Evolutionary conservation across 2,888 invertebrate species (phyloP).

Genomic region (Orthonychiurus folsomi): DNA sequence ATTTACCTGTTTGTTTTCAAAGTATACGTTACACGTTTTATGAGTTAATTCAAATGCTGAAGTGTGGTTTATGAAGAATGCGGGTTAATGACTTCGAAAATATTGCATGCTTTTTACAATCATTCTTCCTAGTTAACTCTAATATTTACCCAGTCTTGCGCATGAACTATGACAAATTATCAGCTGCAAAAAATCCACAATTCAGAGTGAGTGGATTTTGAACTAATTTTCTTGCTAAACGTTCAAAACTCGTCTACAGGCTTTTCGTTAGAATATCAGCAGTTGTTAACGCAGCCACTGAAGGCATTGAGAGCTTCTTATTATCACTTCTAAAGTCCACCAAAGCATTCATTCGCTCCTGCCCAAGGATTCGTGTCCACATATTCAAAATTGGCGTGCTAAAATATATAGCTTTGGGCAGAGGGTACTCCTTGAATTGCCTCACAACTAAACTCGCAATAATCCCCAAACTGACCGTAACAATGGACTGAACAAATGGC

Average conservation of each 20-base stretch:
- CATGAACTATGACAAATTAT: too few relatives aligned
- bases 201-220: too few relatives aligned
- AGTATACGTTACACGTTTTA: too few relatives aligned
- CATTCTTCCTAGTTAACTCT: too few relatives aligned
- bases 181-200: background rate
- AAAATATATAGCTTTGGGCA: background rate
- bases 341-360: background rate
- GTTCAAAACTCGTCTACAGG: background rate
- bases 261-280: background rate
- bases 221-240: background rate
- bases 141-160: too few relatives aligned
- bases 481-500: slow-evolving; percentile 41
- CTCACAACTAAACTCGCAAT: slow-evolving; percentile 16
- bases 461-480: slow-evolving; percentile 41
- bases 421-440: background rate
- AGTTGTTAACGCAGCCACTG: background rate
- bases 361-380: slow-evolving; percentile 5
- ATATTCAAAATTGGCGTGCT: slow-evolving; percentile 13
- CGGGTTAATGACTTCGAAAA: too few relatives aligned
- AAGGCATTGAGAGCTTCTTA: background rate
- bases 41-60: too few relatives aligned
- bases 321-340: background rate
- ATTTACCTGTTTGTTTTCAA: too few relatives aligned
- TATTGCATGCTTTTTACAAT: too few relatives aligned
- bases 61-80: too few relatives aligned